A percentile compares a stretch with the other conserved stretches of the same genome.
Evolutionary conservation across 2,797 vertebrate species (phyloP).

Genomic region (Peromyscus nudipes): DNA sequence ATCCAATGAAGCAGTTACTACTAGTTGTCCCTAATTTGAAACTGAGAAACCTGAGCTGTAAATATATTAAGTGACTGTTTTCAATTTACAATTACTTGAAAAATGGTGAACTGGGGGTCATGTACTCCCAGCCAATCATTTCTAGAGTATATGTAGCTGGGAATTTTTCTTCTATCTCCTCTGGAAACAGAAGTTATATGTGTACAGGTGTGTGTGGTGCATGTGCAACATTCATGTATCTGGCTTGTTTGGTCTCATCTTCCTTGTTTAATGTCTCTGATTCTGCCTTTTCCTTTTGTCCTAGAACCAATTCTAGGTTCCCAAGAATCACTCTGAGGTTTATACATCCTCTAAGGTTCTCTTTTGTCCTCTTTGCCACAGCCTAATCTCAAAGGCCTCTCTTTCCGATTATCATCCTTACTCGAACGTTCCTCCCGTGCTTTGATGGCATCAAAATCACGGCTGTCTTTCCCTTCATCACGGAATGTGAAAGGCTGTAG

Average conservation of each 20-base stretch:
- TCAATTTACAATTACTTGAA: constrained; percentile 13
- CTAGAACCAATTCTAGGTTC: neutral
- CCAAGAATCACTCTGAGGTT: neutral
- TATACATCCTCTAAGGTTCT: neutral
- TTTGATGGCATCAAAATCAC: neutral
- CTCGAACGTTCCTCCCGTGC: neutral
- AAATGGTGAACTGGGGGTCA: neutral
- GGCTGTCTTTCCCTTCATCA: neutral
- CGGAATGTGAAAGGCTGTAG: neutral
- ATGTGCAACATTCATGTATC: neutral
- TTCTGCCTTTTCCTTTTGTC: neutral
- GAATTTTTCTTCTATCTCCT: neutral
- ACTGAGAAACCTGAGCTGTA: constrained; percentile 11
- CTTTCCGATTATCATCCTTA: neutral
- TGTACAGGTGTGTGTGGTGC: neutral
- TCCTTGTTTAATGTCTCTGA: neutral
- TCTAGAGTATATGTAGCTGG: neutral
- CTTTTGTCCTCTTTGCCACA: neutral
- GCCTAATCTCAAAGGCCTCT: neutral
- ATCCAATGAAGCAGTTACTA: neutral
- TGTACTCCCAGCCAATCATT: neutral
- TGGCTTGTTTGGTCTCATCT: neutral
- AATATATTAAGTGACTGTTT: neutral
- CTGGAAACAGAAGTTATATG: neutral
- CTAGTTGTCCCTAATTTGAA: neutral